Conservation (phyloP, 2,888 invertebrate genomes). For the Drosophila nr. fundita region DNA sequence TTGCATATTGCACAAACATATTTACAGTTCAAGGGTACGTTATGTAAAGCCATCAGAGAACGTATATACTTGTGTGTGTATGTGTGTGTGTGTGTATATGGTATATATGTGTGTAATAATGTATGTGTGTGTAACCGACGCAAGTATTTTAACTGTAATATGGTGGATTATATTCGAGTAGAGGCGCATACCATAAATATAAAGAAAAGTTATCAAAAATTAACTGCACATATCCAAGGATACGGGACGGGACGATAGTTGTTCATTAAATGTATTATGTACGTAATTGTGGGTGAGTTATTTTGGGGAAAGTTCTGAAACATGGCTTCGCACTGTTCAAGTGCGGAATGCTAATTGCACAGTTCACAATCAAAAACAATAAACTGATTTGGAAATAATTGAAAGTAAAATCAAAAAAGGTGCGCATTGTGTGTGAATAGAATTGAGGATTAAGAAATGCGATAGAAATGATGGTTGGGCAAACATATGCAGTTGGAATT, state of each 20-base stretch:
- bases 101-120: slow-evolving; percentile 21
- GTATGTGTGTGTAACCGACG: slow-evolving; percentile 35
- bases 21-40: slow-evolving; percentile 77
- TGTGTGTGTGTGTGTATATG: slow-evolving; percentile 23
- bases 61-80: slow-evolving; percentile 27
- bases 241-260: slow-evolving; percentile 54
- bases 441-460: slow-evolving; percentile 28
- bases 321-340: slow-evolving; percentile 40
- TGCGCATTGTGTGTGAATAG: slow-evolving; percentile 28
- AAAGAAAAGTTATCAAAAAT: slow-evolving; percentile 68
- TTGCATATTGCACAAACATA: slow-evolving; percentile 84
- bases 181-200: slow-evolving; percentile 72
- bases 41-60: slow-evolving; percentile 72
- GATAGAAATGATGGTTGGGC: slow-evolving; percentile 22
- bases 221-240: slow-evolving; percentile 62
- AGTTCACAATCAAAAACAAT: slow-evolving; percentile 39
- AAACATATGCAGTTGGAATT: slow-evolving; percentile 28
- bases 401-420: slow-evolving; percentile 22
- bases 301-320: slow-evolving; percentile 15
- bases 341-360: slow-evolving; percentile 40
- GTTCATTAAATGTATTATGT: slow-evolving; percentile 24
- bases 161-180: slow-evolving; percentile 50
- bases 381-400: slow-evolving; percentile 15
- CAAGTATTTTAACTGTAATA: slow-evolving; percentile 24
- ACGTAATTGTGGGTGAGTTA: slow-evolving; percentile 14